Base-by-base conservation (phyloP, 2,797 vertebrate species). In the Anguilla megastoma region DNA sequence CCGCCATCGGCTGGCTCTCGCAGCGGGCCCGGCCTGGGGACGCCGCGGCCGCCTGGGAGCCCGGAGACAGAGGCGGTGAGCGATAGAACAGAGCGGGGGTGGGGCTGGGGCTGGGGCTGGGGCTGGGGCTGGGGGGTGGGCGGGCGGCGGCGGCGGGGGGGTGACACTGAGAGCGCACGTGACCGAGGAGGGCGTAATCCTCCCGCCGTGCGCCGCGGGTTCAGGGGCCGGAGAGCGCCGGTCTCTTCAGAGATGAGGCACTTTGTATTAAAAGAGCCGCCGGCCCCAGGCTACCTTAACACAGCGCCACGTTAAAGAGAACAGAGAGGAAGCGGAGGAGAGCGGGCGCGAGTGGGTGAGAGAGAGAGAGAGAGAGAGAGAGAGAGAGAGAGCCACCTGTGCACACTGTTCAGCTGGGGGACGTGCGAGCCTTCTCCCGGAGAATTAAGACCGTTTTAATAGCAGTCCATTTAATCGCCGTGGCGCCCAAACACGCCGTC, bases 1-100 rank as follows among this genome's bases (percentile, higher is more conserved):
- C 94, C 93, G 48, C 8, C 94, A 94, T 90, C 90, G 91, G 91
- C 90, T 92, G 91, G 92, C 91, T 91, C 92, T 90, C 94, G 94
- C 90, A 88, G 92, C 93, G 93, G 93, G 93, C 89, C 89, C 91
- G 92, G 91, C 27, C 58, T 0, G 71, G 63, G 88, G 83, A 82
- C 54, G 86, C 48, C 87, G 84, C 30, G 54, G 41, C 21, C 30
- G 54, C 30, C 50, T 5, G 6, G 63, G 80, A 84, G 86, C 69
- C 84, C 18, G 60, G 83, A 50, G 56, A 50, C 69, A 50, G 27
- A 87, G 89, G 87, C 90, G 89, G 76, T 91, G 91, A 92, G 88
- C 85, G 90, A 93, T 93, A 85, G 83, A 85, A 85, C 84, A 6
- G 41, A 5, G 33, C 36, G 16, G 63, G 12, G 27, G 58, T 27